Evolutionary conservation across 2,113 vertebrate genomes (phyloP), one percentile per base, ranked within the genome.

Genomic region (Scomber japonicus): DNA sequence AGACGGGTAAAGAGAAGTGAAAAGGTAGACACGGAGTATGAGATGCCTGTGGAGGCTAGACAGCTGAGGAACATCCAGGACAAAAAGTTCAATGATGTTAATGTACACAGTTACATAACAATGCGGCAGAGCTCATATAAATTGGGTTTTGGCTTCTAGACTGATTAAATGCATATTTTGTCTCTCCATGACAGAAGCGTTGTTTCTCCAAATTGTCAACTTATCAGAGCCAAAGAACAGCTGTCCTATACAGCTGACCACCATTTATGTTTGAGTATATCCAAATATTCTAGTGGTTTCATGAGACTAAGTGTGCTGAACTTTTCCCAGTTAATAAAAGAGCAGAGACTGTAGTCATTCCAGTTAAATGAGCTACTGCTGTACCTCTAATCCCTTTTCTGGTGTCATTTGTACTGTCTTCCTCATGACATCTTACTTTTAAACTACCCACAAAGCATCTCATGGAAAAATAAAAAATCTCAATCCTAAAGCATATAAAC

Each of bases 21-120:
- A 53, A 24, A n/a, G 27, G 67, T 53, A 21, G 3, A 2, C 16
- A 10, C 13, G 10, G 19, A 3, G 49, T 61, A 13, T 50, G 16
- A 71, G 31, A 67, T 49, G 35, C 40, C 40, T 49, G 1, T 2
- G 44, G 1, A 21, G n/a, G 12, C 9, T 13, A 16, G 27, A 79
- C 76, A 81, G 71, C 72, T 88, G 81, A 67, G 49, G 31, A 71
- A 75, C 46, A 74, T 68, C 46, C n/a, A 51, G 83, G 75, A 83
- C 21, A 64, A 30, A 74, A 72, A 48, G 74, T 80, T 62, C 50
- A 85, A 24, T 50, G 48, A 19, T 15, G 71, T 70, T 21, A 60
- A 70, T 61, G 55, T 71, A 62, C 71, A 82, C 79, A 46, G 83
- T 86, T 88, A 70, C 59, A 78, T 75, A 84, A 80, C 54, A 73